Percentiles rank a stretch among this genome's conserved stretches.
Evolutionary conservation across 2,888 invertebrate genomes (phyloP).

Genomic region (Neoscelio sp.): DNA sequence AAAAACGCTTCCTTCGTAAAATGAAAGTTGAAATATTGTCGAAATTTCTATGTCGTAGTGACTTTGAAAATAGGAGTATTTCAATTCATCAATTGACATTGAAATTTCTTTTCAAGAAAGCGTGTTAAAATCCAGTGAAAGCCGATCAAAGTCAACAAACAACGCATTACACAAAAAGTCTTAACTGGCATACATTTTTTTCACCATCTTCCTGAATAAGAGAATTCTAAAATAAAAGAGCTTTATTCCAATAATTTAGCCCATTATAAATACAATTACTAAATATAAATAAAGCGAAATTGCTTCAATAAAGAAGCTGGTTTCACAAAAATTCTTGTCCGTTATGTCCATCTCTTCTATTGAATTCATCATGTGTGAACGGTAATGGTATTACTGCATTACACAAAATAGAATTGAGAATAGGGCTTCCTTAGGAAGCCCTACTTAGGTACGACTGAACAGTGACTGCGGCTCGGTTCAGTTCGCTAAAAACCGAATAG

Average conservation of each 20-base stretch:
- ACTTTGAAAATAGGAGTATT: no score
- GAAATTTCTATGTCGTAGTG: no score
- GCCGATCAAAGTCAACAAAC: slow-evolving; percentile 59
- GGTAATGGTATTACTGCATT: slow-evolving; percentile 79
- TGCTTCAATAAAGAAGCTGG: slow-evolving; percentile 14
- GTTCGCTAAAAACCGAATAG: slow-evolving; percentile 50
- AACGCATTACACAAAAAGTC: no score
- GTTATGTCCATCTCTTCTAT: slow-evolving; percentile 40
- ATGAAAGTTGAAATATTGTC: no score
- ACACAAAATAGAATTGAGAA: slow-evolving; percentile 79
- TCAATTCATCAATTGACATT: slow-evolving; percentile 4
- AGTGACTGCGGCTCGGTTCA: slow-evolving; percentile 25
- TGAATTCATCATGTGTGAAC: slow-evolving; percentile 46
- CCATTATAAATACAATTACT: no score
- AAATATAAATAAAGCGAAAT: no score
- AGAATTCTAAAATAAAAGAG: no score
- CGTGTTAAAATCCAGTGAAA: slow-evolving; percentile 3
- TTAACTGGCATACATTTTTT: no score
- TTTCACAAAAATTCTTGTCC: slow-evolving; percentile 46
- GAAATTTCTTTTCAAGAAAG: slow-evolving; percentile 4
- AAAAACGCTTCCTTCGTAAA: no score
- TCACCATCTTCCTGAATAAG: no score
- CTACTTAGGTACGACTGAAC: slow-evolving; percentile 49
- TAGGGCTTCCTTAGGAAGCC: slow-evolving; percentile 78
- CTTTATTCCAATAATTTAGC: no score